Evolutionary conservation across 2,113 vertebrate species (phyloP), one percentile per base, ranked within the genome.

Genomic region (Corythaixoides concolor): DNA sequence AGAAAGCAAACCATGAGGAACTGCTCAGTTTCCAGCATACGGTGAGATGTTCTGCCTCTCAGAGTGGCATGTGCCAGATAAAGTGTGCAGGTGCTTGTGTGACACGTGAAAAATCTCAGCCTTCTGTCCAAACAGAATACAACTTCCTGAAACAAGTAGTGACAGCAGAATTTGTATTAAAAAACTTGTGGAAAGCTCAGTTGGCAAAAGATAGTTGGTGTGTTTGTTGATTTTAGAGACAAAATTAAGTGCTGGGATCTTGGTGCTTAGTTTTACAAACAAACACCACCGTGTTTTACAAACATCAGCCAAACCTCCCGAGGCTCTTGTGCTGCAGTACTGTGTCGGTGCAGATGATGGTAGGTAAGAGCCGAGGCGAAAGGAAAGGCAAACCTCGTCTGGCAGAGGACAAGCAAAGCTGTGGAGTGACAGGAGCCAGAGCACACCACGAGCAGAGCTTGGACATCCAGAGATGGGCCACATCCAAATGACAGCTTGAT

Each of bases 261-360:
- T 24, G 30, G 35, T 3, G 3, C 37, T 88, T 56, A 20, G 43
- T 55, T 60, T 33, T 56, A 24, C 49, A 55, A 52, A 59, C 32
- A 4, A 13, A 1, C 69, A 24, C 8, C 47, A 11, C n/a, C 50
- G 55, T 18, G 55, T n/a, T 88, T 30, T 59, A 49, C 69, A 66
- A 59, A 56, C 12, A 21, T 3, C 50, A 50, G 0, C 53, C 19
- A 14, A 47, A 27, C 17, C 64, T 41, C 28, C 2, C 1, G 62
- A 1, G 6, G 0, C 23, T 43, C 8, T 24, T n/a, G 35, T 11
- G 63, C 69, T 32, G 37, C 26, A 39, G 39, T 20, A 7, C 28
- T 13, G 4, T 0, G 5, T 6, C 5, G 11, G 1, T 41, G 30
- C 52, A 12, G 0, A 0, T 53, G 6, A 1, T 8, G 5, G 56